Evolutionary conservation across 2,797 vertebrate genomes (phyloP), one percentile per base, ranked within the genome.

Genomic region (Aselliscus stoliczkanus): DNA sequence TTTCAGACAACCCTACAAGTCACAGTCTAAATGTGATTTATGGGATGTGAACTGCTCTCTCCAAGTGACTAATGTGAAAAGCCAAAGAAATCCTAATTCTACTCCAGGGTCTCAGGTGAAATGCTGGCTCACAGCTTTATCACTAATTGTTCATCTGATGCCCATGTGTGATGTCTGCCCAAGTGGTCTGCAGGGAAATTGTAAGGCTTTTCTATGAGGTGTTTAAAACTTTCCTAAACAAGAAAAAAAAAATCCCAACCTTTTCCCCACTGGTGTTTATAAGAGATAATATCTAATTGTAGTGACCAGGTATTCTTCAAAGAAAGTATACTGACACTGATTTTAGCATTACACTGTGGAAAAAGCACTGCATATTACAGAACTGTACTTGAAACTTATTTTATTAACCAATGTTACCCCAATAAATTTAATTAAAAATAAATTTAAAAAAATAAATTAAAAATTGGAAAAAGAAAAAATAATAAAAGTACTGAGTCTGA

Each of bases 1-100:
- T 76, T 73, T 81, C 92, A 92, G 92, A 94, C 76, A 92, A 25
- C 31, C 56, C 90, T 88, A 7, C 62, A 31, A 64, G 72, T 79
- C 96, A 58, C 76, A 58, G 27, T n/a, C 54, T 64, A 89, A 52
- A 12, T 11, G 50, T 96, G 96, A 97, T 88, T 95, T 94, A 94
- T 79, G 58, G 54, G 84, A 75, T 62, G 90, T 29, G 90, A 92
- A 75, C 73, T 72, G 77, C 67, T 92, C 67, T 88, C 62, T 81
- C 56, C 52, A n/a, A 92, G 90, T 60, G 84, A 94, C 92, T 88
- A 79, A 96, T 79, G 81, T 1, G 52, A 85, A 75, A 67, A 96
- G 87, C 44, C 87, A 58, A 85, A 94, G 92, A 62, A 90, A 94
- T 62, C 90, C 76, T 84, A 92, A 81, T 90, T 87, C 77, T 5